Evolutionary conservation across 1,140 invertebrate genomes (phyloP), one percentile per base, ranked within the genome.

Genomic region (Lasaia peninsularis): DNA sequence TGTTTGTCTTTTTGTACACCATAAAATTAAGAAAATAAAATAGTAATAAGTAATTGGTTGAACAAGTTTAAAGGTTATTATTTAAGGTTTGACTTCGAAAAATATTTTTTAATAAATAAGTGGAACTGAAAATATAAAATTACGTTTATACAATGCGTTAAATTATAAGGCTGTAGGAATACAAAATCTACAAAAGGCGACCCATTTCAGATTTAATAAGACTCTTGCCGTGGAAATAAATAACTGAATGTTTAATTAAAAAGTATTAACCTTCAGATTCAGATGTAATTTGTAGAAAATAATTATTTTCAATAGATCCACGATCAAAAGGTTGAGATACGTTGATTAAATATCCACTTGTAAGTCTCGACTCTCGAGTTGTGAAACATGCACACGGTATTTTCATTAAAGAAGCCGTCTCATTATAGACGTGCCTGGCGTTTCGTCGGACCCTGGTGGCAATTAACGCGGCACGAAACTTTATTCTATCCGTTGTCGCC

Each of bases 381-480:
- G 61, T 61, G 64, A 57, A 64, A 65, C 65, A 73, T 75, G 73
- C 70, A 60, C 73, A 73, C 67, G 75, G 79, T 75, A 84, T 86
- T 84, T 82, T 79, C 80, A 86, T 81, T 84, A 86, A 82, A 86
- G 80, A 80, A 80, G 74, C 80, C 78, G 79, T 81, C 79, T 84
- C 80, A 84, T 84, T 86, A 83, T 76, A 80, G 80, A 80, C 79
- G 73, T 72, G 78, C 73, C 70, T 60, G 64, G 69, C 69, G 74
- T 73, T 71, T 74, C 62, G 63, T 63, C 67, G 67, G 64, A 67
- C 70, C 62, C 72, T 69, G 73, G 64, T 78, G 75, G 78, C 80
- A 84, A 86, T 86, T 86, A 84, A 75, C 73, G 71, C 71, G 67
- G 68, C 73, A 75, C 76, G 72, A 78, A 83, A 86, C 74, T 82